Evolutionary conservation across 2,888 invertebrate species (phyloP).

Genomic region (Chrysotoxum bicinctum): DNA sequence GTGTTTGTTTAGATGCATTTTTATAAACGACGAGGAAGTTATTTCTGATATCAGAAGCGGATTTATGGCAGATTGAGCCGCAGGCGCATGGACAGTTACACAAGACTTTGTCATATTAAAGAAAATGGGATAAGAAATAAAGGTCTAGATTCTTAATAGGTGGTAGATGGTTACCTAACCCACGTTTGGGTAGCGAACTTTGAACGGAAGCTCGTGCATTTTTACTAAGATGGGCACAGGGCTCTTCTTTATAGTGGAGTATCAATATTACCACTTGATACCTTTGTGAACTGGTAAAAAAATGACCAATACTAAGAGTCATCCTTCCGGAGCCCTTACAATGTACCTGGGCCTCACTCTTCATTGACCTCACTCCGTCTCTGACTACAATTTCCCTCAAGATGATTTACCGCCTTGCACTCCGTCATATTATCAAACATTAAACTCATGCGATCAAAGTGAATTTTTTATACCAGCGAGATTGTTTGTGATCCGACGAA

Average conservation of each 20-base stretch:
- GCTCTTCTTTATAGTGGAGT: too few relatives aligned
- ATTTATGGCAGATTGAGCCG: background rate
- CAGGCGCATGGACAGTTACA: background rate
- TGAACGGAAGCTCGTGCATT: too few relatives aligned
- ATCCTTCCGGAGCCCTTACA: too few relatives aligned
- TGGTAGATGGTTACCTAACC: too few relatives aligned
- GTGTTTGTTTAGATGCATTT: slow-evolving; percentile 1
- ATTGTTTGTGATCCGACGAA: slow-evolving; percentile 32
- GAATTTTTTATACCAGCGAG: slow-evolving; percentile 7
- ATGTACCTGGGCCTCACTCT: background rate
- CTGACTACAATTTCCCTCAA: background rate
- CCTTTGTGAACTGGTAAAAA: too few relatives aligned
- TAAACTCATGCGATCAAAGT: slow-evolving; percentile 56
- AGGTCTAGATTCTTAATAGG: too few relatives aligned
- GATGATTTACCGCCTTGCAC: slow-evolving; percentile 16
- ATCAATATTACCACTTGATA: too few relatives aligned
- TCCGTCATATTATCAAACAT: slow-evolving; percentile 33
- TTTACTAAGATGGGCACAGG: too few relatives aligned
- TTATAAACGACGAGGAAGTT: slow-evolving; percentile 9
- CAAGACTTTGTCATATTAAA: too few relatives aligned
- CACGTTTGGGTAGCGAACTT: too few relatives aligned
- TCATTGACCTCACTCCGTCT: background rate
- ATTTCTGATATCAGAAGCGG: background rate
- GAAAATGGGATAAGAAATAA: too few relatives aligned
- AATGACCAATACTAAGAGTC: too few relatives aligned